Base-by-base conservation (phyloP, 2,113 vertebrate genomes). In the Hypanus sabinus region DNA sequence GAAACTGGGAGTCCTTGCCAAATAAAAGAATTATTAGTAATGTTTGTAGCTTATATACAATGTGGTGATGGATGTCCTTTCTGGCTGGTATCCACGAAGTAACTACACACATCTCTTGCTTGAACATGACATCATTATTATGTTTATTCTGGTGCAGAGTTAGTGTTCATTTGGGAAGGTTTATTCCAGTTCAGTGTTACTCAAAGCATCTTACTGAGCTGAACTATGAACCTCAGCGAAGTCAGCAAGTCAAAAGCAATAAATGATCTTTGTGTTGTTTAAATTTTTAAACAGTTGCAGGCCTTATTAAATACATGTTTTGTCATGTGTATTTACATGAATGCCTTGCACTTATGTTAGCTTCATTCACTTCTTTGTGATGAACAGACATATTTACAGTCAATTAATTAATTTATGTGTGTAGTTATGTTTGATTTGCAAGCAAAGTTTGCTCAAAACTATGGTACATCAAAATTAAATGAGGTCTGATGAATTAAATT, bases 21-120 rank as follows among this genome's bases (percentile, higher is more conserved):
- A 90, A 18, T 16, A 85, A 65, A 36, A 90, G 24, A 33, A 5
- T 36, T 18, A 11, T n/a, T 18, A 65, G 57, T 30, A 88, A 88
- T 33, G 30, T 65, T 73, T 60, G n/a, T n/a, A 90, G 85, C 11
- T 46, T 62, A 60, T 60, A 27, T n/a, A n/a, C 62, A 90, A 24
- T 65, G 14, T 90, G 60, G 60, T 65, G 81, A 90, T 90, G 85
- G 30, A 90, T 90, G 57, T 90, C 85, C 57, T 90, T 12, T 65
- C 65, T 65, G 27, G 62, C 60, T 12, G 8, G 60, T 65, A 16
- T 33, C 85, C 60, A 68, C 20, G 30, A 90, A 79, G 18, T 90
- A 90, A 90, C 85, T 5, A 33, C 27, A 18, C 62, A 62, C 46
- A 60, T 87, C 27, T 33, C 18, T 33, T 6, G 14, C 1, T 65